These are phyloP conservation scores for Andrena camellia DNA, from an alignment of 2,888 invertebrate genomes.

Conservation along the genomic window DNA sequence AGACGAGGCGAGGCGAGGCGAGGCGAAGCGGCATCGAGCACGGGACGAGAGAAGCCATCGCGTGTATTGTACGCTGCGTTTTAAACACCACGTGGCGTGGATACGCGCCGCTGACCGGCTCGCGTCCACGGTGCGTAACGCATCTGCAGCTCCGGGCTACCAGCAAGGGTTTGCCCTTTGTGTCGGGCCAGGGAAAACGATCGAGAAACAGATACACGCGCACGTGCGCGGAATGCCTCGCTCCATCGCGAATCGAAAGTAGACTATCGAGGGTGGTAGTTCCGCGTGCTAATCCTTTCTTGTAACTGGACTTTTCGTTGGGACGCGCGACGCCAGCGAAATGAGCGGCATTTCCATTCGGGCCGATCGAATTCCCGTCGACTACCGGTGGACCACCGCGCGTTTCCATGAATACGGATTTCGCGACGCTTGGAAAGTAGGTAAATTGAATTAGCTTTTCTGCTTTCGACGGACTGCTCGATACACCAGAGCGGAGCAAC, in stretches of 20 bases:
- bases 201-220: conserved; percentile 2
- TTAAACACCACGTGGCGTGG: conserved; percentile 64
- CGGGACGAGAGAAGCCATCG: too few relatives aligned
- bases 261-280: too few relatives aligned
- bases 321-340: not conserved
- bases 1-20: conserved; percentile 23
- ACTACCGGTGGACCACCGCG: not conserved
- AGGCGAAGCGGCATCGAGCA: conserved; percentile 23
- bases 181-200: conserved; percentile 12
- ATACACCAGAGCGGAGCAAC: not conserved
- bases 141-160: conserved; percentile 38
- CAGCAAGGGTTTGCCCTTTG: conserved; percentile 29
- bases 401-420: conserved; percentile 39
- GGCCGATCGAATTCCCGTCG: conserved; percentile 7
- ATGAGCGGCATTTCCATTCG: not conserved
- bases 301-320: not conserved
- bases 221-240: not conserved
- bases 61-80: conserved; percentile 36
- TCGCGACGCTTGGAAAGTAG: conserved; percentile 30
- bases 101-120: conserved; percentile 45
- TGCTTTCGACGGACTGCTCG: conserved; percentile 18
- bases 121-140: conserved; percentile 60
- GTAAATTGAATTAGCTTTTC: conserved; percentile 48
- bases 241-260: not conserved
- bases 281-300: not conserved